Percentiles rank a stretch among this genome's conserved stretches.
These are phyloP conservation scores for Megalops cyprinoides DNA, from an alignment of 2,797 vertebrate genomes.

Conservation along the genomic window DNA sequence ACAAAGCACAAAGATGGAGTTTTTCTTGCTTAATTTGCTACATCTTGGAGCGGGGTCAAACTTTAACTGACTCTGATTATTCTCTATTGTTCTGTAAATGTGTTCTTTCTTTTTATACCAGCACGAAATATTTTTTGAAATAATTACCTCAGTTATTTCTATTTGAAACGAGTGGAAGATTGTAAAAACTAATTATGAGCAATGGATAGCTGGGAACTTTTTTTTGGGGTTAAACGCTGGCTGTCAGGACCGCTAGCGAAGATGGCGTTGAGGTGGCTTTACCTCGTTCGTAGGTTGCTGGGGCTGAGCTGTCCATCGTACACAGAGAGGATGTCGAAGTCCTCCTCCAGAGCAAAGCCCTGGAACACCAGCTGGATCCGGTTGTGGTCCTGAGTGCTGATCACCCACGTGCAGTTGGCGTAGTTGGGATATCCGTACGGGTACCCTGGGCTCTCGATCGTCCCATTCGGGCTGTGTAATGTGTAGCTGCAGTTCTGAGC, in stretches of 20 bases:
- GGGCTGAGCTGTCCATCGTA: slow-evolving; percentile 91
- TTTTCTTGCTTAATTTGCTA: too few relatives aligned
- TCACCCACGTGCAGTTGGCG: slow-evolving; percentile 98
- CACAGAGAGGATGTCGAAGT: slow-evolving; percentile 94
- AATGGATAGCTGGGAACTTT: too few relatives aligned
- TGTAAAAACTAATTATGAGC: too few relatives aligned
- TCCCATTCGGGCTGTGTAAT: slow-evolving; percentile 91
- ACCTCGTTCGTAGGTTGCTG: slow-evolving; percentile 92
- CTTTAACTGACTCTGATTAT: too few relatives aligned
- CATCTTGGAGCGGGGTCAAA: too few relatives aligned
- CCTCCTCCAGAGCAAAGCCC: slow-evolving; percentile 96
- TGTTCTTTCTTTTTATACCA: too few relatives aligned
- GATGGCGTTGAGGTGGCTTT: slow-evolving; percentile 46
- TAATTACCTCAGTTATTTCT: too few relatives aligned
- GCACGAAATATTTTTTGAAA: too few relatives aligned
- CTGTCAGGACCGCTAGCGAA: not conserved
- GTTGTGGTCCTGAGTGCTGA: slow-evolving; percentile 90
- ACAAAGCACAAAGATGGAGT: too few relatives aligned
- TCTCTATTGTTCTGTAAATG: too few relatives aligned
- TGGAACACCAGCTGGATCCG: slow-evolving; percentile 98
- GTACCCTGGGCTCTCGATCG: slow-evolving; percentile 95
- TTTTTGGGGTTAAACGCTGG: not conserved
- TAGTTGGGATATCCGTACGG: slow-evolving; percentile 98
- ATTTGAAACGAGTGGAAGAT: too few relatives aligned
- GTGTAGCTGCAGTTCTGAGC: slow-evolving; percentile 96